Evolutionary conservation across 2,113 vertebrate species (phyloP).

Genomic region (Psittacula cyanocephala): DNA sequence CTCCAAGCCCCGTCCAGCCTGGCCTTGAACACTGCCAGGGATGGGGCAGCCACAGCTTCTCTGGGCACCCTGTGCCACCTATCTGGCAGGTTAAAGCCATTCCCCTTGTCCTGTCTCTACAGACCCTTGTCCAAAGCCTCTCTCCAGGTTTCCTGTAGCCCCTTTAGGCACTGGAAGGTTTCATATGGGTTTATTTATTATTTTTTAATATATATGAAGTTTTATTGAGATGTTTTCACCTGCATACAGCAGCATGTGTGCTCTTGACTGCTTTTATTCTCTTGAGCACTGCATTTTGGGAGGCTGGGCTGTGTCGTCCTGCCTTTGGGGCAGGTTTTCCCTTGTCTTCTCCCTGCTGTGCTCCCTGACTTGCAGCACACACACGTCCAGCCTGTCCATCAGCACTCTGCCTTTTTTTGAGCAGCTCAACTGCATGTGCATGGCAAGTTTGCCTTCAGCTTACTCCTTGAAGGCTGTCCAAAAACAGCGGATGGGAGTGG

Average conservation of each 20-base stretch:
- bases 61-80: too few relatives aligned
- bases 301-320: neutral
- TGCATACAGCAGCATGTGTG: rapidly evolving
- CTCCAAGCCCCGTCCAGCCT: too few relatives aligned
- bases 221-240: neutral
- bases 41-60: too few relatives aligned
- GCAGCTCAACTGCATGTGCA: neutral
- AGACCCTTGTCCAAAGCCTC: neutral
- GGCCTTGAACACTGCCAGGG: too few relatives aligned
- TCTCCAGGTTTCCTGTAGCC: neutral
- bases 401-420: rapidly evolving
- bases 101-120: neutral
- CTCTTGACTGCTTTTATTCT: neutral
- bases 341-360: neutral
- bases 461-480: neutral
- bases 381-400: neutral
- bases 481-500: neutral
- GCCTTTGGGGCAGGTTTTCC: neutral
- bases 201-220: neutral
- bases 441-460: neutral
- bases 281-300: neutral
- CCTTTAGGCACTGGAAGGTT: neutral
- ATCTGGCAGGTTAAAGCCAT: neutral
- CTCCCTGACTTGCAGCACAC: neutral
- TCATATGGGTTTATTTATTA: neutral